A percentile compares a stretch with the other conserved stretches of the same genome.
Conservation (phyloP, 2,797 vertebrate genomes). For the Rhinella marina region DNA sequence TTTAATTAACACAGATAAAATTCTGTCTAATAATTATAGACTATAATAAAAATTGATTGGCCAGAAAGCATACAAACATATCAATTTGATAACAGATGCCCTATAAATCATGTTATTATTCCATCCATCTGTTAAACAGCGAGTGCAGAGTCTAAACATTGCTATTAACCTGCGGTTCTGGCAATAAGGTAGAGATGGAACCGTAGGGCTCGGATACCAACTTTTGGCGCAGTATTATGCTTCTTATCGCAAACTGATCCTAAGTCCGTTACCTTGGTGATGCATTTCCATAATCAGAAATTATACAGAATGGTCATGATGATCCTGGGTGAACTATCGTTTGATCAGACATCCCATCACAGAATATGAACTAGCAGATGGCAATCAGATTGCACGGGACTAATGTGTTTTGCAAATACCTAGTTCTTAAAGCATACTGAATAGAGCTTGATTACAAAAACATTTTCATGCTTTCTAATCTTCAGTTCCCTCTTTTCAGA, state of each 20-base stretch:
- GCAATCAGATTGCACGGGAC: not conserved
- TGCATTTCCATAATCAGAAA: not conserved
- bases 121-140: not conserved
- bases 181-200: not conserved
- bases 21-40: not conserved
- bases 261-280: not conserved
- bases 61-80: not conserved
- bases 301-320: not conserved
- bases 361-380: not conserved
- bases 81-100: not conserved
- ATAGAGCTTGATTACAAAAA: not conserved
- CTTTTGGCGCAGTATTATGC: not conserved
- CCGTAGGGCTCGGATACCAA: not conserved
- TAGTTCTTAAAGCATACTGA: not conserved
- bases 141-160: not conserved
- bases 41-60: not conserved
- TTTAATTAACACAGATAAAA: not conserved
- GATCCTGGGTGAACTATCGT: not conserved
- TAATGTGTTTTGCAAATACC: not conserved
- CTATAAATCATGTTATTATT: not conserved
- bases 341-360: not conserved
- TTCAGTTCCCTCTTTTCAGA: no score
- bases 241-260: not conserved
- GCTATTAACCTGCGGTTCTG: not conserved
- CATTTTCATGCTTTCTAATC: no score